Percentiles rank a stretch among this genome's conserved stretches.
Evolutionary conservation across 2,888 invertebrate genomes (phyloP).

Genomic region (Heliconius cydno): DNA sequence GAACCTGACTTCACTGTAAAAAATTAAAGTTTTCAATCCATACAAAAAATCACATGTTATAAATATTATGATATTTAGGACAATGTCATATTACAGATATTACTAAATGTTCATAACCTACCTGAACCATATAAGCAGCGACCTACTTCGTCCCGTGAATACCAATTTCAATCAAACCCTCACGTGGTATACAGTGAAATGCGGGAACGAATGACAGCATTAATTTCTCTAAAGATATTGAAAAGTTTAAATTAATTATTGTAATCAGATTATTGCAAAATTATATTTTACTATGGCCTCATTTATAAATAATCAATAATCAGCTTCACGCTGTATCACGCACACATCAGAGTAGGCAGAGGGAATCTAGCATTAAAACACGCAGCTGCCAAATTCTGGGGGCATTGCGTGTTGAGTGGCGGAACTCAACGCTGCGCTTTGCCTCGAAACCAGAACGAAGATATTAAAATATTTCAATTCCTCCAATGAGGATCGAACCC

Average conservation of each 20-base stretch:
- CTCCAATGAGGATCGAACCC: no score
- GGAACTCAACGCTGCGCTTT: no score
- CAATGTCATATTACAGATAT: slow-evolving; percentile 15
- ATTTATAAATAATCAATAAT: not conserved
- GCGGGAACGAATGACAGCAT: slow-evolving; percentile 28
- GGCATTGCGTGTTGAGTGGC: no score
- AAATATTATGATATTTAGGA: not conserved
- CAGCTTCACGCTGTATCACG: not conserved
- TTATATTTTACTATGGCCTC: not conserved
- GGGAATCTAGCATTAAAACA: no score
- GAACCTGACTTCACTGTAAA: not conserved
- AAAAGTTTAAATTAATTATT: not conserved
- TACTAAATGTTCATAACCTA: slow-evolving; percentile 16
- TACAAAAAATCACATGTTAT: not conserved
- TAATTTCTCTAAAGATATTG: slow-evolving; percentile 15
- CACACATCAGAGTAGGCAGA: no score
- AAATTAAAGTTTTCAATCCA: not conserved
- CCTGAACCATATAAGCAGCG: slow-evolving; percentile 24
- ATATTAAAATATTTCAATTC: no score
- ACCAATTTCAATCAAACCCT: slow-evolving; percentile 38
- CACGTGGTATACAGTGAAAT: slow-evolving; percentile 36
- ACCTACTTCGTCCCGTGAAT: slow-evolving; percentile 35
- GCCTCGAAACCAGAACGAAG: no score
- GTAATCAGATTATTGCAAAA: not conserved
- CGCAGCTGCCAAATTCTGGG: no score